Evolutionary conservation across 92 coral and sea anemone genomes (phyloP).

Genomic region (Bergia puertoricense): DNA sequence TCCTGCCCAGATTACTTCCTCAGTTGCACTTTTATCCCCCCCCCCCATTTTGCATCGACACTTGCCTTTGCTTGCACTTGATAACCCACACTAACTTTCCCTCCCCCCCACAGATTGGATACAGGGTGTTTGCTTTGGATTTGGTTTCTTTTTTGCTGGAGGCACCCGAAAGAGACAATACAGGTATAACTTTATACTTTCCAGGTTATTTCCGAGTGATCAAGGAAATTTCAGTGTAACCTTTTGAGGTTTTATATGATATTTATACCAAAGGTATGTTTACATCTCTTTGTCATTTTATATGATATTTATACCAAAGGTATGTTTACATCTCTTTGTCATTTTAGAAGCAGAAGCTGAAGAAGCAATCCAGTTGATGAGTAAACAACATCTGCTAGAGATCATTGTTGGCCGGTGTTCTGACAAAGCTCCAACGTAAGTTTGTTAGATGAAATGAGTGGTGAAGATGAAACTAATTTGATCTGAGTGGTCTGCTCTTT

Average conservation of each 20-base stretch:
- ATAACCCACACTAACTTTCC: background rate
- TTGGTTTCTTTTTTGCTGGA: conserved; percentile 66
- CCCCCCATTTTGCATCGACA: background rate
- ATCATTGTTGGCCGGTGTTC: conserved; percentile 85
- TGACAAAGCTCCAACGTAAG: conserved; percentile 98
- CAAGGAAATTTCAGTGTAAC: background rate
- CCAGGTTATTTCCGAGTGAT: background rate
- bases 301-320: background rate
- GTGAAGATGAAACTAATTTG: background rate
- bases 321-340: background rate
- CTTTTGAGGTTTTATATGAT: background rate
- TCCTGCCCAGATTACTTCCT: no score
- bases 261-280: background rate
- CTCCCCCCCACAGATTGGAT: conserved; percentile 67
- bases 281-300: conserved; percentile 1
- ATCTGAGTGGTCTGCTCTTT: no score
- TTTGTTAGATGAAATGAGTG: background rate
- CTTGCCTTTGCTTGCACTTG: background rate
- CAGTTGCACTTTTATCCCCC: background rate
- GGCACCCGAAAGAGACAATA: conserved; percentile 49
- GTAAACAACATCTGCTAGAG: conserved; percentile 75
- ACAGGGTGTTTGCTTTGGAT: conserved; percentile 95
- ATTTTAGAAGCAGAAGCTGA: conserved; percentile 43
- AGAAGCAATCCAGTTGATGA: conserved; percentile 47
- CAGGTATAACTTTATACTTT: conserved; percentile 29